A percentile compares a stretch with the other conserved stretches of the same genome.
Conservation (phyloP, 2,888 invertebrate species). For the Acanthococcus lagerstroemiae region DNA sequence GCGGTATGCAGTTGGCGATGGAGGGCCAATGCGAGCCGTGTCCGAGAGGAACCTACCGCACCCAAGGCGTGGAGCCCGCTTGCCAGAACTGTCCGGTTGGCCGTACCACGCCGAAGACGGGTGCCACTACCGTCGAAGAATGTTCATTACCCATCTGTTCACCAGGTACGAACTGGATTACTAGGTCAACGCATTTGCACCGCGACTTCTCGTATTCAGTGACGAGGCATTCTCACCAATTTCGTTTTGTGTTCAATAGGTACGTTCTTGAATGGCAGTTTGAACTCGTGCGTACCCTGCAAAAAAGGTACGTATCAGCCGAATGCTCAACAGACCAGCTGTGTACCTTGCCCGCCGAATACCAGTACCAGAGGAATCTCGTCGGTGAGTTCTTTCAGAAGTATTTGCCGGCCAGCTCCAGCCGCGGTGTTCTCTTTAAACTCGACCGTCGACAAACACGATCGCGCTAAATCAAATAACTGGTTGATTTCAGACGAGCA, state of each 20-base stretch:
- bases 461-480: too few relatives aligned
- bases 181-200: too few relatives aligned
- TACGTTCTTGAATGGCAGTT: conserved; percentile 72
- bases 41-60: conserved; percentile 75
- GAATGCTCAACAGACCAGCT: conserved; percentile 75
- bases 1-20: conserved; percentile 71
- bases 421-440: too few relatives aligned
- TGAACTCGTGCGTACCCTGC: conserved; percentile 77
- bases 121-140: conserved; percentile 74
- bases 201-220: too few relatives aligned
- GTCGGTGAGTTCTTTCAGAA: conserved; percentile 52
- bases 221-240: background rate
- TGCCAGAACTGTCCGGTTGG: conserved; percentile 82
- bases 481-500: conserved; percentile 51
- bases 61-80: conserved; percentile 76
- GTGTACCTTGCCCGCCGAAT: conserved; percentile 78
- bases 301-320: conserved; percentile 84
- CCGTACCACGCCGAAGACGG: conserved; percentile 76
- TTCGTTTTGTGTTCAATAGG: conserved; percentile 45
- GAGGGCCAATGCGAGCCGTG: conserved; percentile 89
- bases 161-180: conserved; percentile 56
- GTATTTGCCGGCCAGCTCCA: too few relatives aligned
- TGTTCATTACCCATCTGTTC: conserved; percentile 84
- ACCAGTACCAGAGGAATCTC: conserved; percentile 76
- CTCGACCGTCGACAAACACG: too few relatives aligned